These are phyloP conservation scores for Antheraea pernyi DNA, from an alignment of 1,140 invertebrate genomes.

Conservation along the genomic window DNA sequence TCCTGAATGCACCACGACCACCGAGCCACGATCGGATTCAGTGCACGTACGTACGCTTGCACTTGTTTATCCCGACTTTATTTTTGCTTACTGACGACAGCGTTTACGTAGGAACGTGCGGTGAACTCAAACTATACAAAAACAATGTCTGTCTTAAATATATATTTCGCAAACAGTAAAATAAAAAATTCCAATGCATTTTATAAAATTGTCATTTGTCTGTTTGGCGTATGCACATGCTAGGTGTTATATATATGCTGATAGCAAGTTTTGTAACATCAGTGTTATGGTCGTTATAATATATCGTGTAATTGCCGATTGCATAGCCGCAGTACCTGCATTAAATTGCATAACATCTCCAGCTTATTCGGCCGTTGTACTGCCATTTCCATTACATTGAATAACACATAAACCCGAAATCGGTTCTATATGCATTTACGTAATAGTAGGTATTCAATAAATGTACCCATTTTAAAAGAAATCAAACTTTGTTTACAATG, in stretches of 20 bases:
- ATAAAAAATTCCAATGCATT: not conserved
- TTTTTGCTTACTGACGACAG: conserved; percentile 31
- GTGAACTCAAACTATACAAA: not conserved
- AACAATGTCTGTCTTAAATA: not conserved
- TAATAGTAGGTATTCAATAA: not conserved
- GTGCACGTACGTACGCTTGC: conserved; percentile 62
- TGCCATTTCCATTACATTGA: conserved; percentile 1
- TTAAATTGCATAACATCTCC: conserved; percentile 8
- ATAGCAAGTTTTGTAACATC: not conserved
- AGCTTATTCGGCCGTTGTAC: not conserved
- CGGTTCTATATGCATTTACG: not conserved
- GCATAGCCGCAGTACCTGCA: conserved; percentile 2
- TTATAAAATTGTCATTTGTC: not conserved
- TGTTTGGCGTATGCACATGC: not conserved
- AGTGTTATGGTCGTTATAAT: not conserved
- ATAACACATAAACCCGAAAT: too few species aligned
- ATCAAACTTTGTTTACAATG: not conserved
- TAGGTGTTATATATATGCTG: not conserved
- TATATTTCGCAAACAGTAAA: not conserved
- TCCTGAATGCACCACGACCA: conserved; percentile 49
- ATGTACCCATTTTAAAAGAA: not conserved
- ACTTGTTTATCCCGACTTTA: conserved; percentile 39
- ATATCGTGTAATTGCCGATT: conserved; percentile 11
- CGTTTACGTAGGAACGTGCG: conserved; percentile 28
- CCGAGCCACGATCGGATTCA: conserved; percentile 32